Evolutionary conservation across 2,113 vertebrate species (phyloP).

Genomic region (Sebastes fasciatus): DNA sequence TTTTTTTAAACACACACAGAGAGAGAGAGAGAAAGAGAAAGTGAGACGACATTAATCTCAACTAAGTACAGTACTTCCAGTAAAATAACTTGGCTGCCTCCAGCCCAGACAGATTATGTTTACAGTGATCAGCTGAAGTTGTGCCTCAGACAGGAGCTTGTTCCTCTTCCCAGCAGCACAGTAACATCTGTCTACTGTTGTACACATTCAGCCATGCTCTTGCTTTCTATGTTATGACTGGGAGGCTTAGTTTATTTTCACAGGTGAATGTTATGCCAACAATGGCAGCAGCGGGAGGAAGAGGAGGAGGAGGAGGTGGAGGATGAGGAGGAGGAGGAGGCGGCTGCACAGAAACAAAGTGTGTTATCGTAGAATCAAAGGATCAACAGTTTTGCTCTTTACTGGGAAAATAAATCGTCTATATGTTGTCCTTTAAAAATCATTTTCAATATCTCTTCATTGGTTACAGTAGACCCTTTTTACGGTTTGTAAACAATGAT

Average conservation of each 20-base stretch:
- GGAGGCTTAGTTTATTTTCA: conserved; percentile 31
- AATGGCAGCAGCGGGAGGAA: neutral
- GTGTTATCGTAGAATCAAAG: neutral
- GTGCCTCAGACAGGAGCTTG: conserved; percentile 6
- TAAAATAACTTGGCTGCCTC: conserved; percentile 31
- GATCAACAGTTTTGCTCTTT: neutral
- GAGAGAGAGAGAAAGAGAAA: neutral
- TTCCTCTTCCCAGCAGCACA: conserved; percentile 19
- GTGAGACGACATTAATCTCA: conserved; percentile 28
- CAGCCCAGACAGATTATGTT: conserved; percentile 30
- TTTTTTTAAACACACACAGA: neutral
- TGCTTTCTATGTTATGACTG: conserved; percentile 25
- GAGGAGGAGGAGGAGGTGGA: conserved; percentile 7
- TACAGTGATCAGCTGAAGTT: conserved; percentile 37
- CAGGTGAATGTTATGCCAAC: conserved; percentile 32
- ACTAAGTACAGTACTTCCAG: conserved; percentile 44
- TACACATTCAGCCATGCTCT: neutral
- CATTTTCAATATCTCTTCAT: neutral
- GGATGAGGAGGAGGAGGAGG: neutral
- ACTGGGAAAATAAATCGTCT: neutral
- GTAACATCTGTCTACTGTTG: neutral
- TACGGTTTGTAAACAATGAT: too few relatives aligned
- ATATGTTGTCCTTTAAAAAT: neutral
- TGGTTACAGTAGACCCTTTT: neutral
- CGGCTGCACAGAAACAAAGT: conserved; percentile 4